phyloP scores from a whole-genome alignment of 2,888 invertebrate species.

The Cremastinae sp. region DNA sequence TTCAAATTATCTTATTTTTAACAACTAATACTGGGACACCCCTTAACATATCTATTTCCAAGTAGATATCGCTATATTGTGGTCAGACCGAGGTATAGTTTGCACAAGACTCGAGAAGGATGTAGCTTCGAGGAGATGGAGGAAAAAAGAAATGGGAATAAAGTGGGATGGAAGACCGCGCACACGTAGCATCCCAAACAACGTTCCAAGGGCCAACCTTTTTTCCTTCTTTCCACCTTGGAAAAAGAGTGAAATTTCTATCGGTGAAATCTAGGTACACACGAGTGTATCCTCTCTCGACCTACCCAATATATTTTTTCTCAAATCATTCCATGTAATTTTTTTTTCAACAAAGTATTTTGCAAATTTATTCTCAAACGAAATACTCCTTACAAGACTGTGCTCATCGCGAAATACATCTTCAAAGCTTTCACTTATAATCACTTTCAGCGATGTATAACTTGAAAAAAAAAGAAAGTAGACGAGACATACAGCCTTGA shows the following conservation, averaged over 20 bases:
- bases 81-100: slow-evolving; percentile 30
- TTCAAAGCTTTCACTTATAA: neutral
- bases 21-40: neutral
- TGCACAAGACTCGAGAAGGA: slow-evolving; percentile 38
- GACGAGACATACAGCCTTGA: slow-evolving; percentile 20
- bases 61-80: slow-evolving; percentile 35
- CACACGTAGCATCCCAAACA: slow-evolving; percentile 69
- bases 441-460: neutral
- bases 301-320: neutral
- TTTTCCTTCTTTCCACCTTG: slow-evolving; percentile 63
- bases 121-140: slow-evolving; percentile 50
- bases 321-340: neutral
- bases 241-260: neutral
- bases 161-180: slow-evolving; percentile 55
- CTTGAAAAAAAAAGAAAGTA: neutral
- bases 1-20: too few species aligned
- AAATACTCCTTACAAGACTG: too few species aligned
- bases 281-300: neutral
- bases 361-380: too few species aligned
- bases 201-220: slow-evolving; percentile 66
- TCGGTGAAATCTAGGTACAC: slow-evolving; percentile 8
- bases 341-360: too few species aligned
- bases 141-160: slow-evolving; percentile 47
- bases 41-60: neutral
- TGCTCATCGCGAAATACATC: too few species aligned